Percentiles rank a stretch among this genome's conserved stretches.
Evolutionary conservation across 1,140 invertebrate species (phyloP).

Genomic region (Drosophila subobscura): DNA sequence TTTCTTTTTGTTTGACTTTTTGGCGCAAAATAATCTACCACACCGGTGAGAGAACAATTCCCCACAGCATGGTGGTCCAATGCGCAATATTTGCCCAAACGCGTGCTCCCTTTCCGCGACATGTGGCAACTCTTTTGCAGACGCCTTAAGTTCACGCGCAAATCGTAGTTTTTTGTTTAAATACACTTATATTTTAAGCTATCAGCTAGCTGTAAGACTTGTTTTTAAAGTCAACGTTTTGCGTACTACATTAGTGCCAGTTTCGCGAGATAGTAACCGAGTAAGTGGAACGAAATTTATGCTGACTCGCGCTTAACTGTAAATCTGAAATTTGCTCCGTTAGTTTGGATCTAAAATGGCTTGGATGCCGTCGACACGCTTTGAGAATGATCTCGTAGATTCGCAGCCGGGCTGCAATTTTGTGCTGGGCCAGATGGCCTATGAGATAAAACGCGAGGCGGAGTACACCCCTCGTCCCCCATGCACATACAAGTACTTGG

Average conservation of each 20-base stretch:
- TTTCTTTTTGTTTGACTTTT: slow-evolving; percentile 63
- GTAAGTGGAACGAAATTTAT: slow-evolving; percentile 16
- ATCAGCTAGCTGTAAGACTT: neutral
- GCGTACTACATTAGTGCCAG: slow-evolving; percentile 7
- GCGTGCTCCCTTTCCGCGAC: neutral
- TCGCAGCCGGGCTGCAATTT: slow-evolving; percentile 57
- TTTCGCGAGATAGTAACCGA: slow-evolving; percentile 8
- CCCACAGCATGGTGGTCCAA: slow-evolving; percentile 2
- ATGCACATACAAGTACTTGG: slow-evolving; percentile 43
- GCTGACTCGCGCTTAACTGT: slow-evolving; percentile 5
- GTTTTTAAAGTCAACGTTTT: neutral
- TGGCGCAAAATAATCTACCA: slow-evolving; percentile 59
- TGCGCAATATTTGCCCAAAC: slow-evolving; percentile 3
- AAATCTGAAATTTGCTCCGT: slow-evolving; percentile 6
- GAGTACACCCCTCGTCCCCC: slow-evolving; percentile 48
- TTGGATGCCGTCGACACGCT: slow-evolving; percentile 65
- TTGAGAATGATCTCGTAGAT: slow-evolving; percentile 71
- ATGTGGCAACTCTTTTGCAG: neutral
- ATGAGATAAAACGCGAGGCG: slow-evolving; percentile 23
- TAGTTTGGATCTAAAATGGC: slow-evolving; percentile 44
- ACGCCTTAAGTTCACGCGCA: neutral
- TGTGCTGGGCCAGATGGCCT: slow-evolving; percentile 50
- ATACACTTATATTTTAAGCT: too few species aligned
- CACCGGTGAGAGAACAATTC: slow-evolving; percentile 18
- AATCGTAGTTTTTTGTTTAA: neutral